Evolutionary conservation across 2,113 vertebrate species (phyloP), one percentile per base, ranked within the genome.

Genomic region (Macquaria ambigua): DNA sequence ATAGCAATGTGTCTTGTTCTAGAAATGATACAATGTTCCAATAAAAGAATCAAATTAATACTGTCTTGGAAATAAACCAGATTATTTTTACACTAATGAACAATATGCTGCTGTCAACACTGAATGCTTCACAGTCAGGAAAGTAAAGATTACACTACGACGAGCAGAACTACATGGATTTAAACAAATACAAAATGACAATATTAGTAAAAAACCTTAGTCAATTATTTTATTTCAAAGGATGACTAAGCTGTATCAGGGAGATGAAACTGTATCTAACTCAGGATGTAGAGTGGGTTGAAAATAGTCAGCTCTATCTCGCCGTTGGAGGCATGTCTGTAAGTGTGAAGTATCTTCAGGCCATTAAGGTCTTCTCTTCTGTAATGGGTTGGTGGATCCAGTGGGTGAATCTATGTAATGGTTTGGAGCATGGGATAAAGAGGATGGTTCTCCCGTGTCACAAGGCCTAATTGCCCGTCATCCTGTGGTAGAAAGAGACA

Each of bases 401-500:
- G 79, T 85, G 89, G 90, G 83, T 91, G 88, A 90, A 91, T 92
- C 86, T 85, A 87, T 88, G 91, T 89, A 91, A 93, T 92, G 89
- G 91, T 92, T 84, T 90, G 72, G 81, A 88, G 91, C 87, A 86
- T 79, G 63, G 92, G 80, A 92, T 91, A 88, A 92, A 94, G 90
- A 93, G 88, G 85, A 92, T 91, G 84, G 83, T 91, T 86, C 90
- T 93, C 84, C 83, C 84, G 87, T 90, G 89, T 93, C 92, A 93
- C 85, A 85, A 92, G 91, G 88, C 92, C 90, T 96, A 96, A 96
- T 95, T 96, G 94, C 93, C 82, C 91, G 73, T 93, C 92, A 93
- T 91, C 82, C 82, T 68, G 83, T 71, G 84, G 84, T 87, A 90
- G 93, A 95, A 91, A 94, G 92, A 95, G 94, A 96, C 89, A 94